phyloP scores from a whole-genome alignment of 2,113 vertebrate species.

The Atlantisia rogersi region DNA sequence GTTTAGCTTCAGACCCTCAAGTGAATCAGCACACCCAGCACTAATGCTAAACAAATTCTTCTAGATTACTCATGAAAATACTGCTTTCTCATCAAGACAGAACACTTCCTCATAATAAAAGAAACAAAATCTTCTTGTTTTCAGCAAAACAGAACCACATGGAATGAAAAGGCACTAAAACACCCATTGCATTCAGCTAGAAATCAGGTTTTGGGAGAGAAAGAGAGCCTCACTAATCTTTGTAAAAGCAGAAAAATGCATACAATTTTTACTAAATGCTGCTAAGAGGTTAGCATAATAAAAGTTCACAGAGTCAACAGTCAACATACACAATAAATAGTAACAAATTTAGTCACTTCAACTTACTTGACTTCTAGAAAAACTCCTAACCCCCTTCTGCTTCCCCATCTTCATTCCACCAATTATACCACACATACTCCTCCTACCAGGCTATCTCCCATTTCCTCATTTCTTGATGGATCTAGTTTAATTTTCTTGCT shows the following conservation, averaged over 20 bases:
- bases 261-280: not conserved
- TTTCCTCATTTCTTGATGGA: not conserved
- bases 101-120: not conserved
- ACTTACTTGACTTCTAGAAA: not conserved
- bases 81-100: not conserved
- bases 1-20: not conserved
- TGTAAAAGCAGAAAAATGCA: not conserved
- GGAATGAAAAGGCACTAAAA: not conserved
- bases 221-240: not conserved
- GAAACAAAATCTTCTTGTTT: not conserved
- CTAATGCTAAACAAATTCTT: not conserved
- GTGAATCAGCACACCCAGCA: not conserved
- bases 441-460: not conserved
- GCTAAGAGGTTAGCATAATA: not conserved
- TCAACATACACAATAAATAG: rapidly evolving
- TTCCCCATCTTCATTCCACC: not conserved
- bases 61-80: not conserved
- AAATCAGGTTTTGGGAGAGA: not conserved
- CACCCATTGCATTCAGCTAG: not conserved
- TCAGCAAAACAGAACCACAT: not conserved
- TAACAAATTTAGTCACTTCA: not conserved
- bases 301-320: not conserved
- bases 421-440: not conserved
- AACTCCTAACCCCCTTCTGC: not conserved
- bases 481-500: not conserved